These are phyloP conservation scores for Threskiornis aethiopicus DNA, from an alignment of 2,797 vertebrate genomes.

Conservation along the genomic window DNA sequence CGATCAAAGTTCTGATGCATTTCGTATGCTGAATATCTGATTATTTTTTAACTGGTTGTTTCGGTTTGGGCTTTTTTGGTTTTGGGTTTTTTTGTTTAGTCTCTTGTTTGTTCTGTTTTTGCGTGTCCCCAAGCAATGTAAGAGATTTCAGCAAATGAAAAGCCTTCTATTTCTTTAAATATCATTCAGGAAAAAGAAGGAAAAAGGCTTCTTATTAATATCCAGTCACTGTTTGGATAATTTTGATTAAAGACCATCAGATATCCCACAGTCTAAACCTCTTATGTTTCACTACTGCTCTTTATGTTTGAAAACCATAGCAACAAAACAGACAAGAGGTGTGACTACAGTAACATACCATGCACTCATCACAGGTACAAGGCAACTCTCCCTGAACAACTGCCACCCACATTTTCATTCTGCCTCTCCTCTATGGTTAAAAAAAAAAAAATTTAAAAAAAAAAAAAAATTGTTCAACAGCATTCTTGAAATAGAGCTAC, in stretches of 20 bases:
- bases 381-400: neutral
- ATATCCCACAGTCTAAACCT: neutral
- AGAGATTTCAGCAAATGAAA: neutral
- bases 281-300: neutral
- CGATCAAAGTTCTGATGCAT: conserved; percentile 34
- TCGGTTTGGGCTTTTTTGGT: neutral
- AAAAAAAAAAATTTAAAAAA: neutral
- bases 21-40: conserved; percentile 12
- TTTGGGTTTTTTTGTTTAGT: neutral
- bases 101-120: neutral
- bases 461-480: neutral
- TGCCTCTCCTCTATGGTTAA: neutral
- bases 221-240: neutral
- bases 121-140: neutral
- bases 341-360: neutral
- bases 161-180: neutral
- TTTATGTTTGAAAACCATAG: neutral
- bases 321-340: neutral
- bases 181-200: neutral
- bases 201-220: neutral
- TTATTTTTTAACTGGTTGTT: neutral
- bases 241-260: neutral
- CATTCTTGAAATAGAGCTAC: neutral
- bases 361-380: neutral
- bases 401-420: neutral